Base-by-base conservation (phyloP, 23 tunicate genomes). In the Halocynthia roretzi region DNA sequence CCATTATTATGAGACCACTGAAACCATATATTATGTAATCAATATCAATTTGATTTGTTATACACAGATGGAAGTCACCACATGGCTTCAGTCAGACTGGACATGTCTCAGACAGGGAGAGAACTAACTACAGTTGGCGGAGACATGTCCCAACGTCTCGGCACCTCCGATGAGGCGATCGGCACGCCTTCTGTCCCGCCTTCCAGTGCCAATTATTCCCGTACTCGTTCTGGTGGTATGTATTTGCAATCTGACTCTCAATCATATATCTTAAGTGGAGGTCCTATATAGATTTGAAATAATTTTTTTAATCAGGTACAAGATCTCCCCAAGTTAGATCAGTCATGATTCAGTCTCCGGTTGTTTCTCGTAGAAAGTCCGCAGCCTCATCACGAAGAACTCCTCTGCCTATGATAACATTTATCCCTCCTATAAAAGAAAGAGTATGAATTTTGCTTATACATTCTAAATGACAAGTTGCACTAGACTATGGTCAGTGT, bases 301-400 rank as follows among this genome's bases (percentile, higher is more conserved):
- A 17, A 20, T 20, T 10, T 11, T 57, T 17, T 22, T 5, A 44
- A 57, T 44, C 77, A 86, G 92, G 78, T 63, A 72, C 85, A 12
- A 81, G 82, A 52, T 89, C 96, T 23, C 96, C 96, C 71, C 96
- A 89, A 63, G 89, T 89, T 53, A 85, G 96, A 54, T 89, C 96
- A 50, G 96, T 89, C 6, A 74, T 89, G 72, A 80, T 89, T 56
- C 96, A 89, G 12, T 89, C 96, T 60, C 96, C 96, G 21, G 64
- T 74, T 11, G 49, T 75, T n/a, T 83, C 88, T n/a, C 61, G 70
- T n/a, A 83, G 71, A 51, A 89, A 80, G 68, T 77, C 96, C 12
- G 76, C 77, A 14, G 31, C 76, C 7, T 75, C 85, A 22, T 68
- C 80, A 40, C 31, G 50, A 74, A 54, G 78, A 22, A 74, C 78